Percentiles rank a stretch among this genome's conserved stretches.
Conservation (phyloP, 2,797 vertebrate genomes). For the Mormyrops boulengeri region DNA sequence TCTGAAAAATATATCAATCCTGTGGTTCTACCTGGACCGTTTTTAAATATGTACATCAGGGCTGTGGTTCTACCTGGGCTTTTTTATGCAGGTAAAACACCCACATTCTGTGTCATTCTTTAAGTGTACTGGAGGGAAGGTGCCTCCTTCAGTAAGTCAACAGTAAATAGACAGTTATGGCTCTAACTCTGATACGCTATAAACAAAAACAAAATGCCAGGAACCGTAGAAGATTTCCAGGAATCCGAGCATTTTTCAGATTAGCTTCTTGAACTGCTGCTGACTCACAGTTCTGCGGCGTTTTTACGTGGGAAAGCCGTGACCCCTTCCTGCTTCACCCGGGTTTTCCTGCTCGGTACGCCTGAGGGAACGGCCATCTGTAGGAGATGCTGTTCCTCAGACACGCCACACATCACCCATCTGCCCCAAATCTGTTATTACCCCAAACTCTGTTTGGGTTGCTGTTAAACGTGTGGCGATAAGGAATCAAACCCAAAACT, state of each 20-base stretch:
- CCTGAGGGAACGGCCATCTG: not conserved
- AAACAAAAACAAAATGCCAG: constrained; percentile 21
- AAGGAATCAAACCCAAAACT: not conserved
- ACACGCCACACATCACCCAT: not conserved
- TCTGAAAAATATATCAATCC: not conserved
- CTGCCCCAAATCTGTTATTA: not conserved
- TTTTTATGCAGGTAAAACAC: not conserved
- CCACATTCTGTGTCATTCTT: not conserved
- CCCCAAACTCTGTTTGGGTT: not conserved
- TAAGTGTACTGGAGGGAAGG: not conserved
- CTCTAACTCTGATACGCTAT: not conserved
- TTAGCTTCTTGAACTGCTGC: constrained; percentile 24
- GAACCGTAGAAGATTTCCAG: constrained; percentile 36
- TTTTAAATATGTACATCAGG: constrained; percentile 11
- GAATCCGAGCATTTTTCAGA: constrained; percentile 31
- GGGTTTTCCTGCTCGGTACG: not conserved
- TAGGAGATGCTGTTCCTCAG: not conserved
- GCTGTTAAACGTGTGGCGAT: not conserved
- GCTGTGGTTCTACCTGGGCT: not conserved
- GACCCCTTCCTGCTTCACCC: not conserved
- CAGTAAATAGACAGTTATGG: not conserved
- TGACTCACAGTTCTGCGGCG: constrained; percentile 30
- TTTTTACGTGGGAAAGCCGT: not conserved
- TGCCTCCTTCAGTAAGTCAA: not conserved
- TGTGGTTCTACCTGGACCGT: not conserved